Base-by-base conservation (phyloP, 2,113 vertebrate species). In the Chascanopsetta lugubris region DNA sequence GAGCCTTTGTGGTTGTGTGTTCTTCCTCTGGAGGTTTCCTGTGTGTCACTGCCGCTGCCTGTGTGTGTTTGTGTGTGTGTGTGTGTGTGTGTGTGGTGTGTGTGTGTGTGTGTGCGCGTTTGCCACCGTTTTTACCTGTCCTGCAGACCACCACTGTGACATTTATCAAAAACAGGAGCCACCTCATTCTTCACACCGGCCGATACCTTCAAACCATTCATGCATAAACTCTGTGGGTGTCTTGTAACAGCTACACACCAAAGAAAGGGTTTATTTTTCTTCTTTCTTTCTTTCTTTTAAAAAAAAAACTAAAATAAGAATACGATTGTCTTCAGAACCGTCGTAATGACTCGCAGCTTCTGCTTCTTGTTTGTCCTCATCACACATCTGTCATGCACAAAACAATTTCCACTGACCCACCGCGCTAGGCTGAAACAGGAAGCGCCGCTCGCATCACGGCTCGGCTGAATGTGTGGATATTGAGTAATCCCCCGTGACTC, bases 11-110 rank as follows among this genome's bases (percentile, higher is more conserved):
- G 87, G 87, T 86, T 25, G 50, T 42, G 8, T 61, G 45, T 50
- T 76, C 68, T 87, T 88, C 82, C 82, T 80, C 55, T 58, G 27
- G 69, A 75, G 80, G 88, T 85, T 89, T 90, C 87, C 87, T 89
- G 88, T 88, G 13, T 71, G 79, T 79, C 74, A 18, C 18, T 71
- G 78, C 80, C 74, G 42, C 18, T 72, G 73, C 53, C 62, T 66
- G 24, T n/a, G n/a, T n/a, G n/a, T n/a, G n/a, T n/a, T n/a, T n/a
- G n/a, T n/a, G n/a, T n/a, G n/a, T n/a, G n/a, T n/a, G n/a, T n/a
- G n/a, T n/a, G n/a, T n/a, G n/a, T n/a, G n/a, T n/a, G n/a, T n/a
- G n/a, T n/a, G n/a, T n/a, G n/a, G n/a, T n/a, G n/a, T n/a, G n/a
- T n/a, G n/a, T n/a, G n/a, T n/a, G n/a, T n/a, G n/a, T n/a, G n/a